Base-by-base conservation (phyloP, 2,797 vertebrate genomes). In the Trichosurus vulpecula region DNA sequence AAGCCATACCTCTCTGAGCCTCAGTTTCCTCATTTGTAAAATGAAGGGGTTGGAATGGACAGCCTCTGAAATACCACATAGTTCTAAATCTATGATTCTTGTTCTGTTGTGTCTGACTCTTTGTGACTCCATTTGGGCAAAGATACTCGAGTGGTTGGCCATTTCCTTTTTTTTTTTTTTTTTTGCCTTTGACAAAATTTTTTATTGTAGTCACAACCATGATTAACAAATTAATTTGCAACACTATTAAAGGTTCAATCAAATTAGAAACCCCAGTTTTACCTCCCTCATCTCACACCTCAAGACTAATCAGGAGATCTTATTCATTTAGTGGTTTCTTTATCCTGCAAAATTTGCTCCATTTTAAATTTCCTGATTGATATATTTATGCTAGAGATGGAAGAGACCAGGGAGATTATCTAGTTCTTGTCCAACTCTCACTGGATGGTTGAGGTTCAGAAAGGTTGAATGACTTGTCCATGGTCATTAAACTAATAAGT, bases 321-420 rank as follows among this genome's bases (percentile, higher is more conserved):
- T 56, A 52, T 74, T 90, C 55, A 94, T 6, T 58, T 55, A 96
- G 19, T 0, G 19, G 61, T 30, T 1, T 9, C 6, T 54, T 81
- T 51, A 57, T 31, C 29, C 66, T 89, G 57, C 54, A 95, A n/a
- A 91, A 92, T 94, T 41, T 89, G 93, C 94, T n/a, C 51, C 58
- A 66, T 0, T 0, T 0, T 51, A 90, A 57, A 94, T 66, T 89
- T 51, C 90, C 47, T 29, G 0, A 30, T 52, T 52, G 9, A 47
- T 94, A 56, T 90, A 89, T 74, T 93, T 16, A 74, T 47, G 41
- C 31, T 87, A 87, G 41, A 87, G 22, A 87, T 47, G 3, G 74
- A 47, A 87, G 41, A 87, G 74, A 47, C 74, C 22, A 87, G 22
- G 47, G 41, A 87, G 22, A 27, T 87, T 27, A 81, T 25, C 19